These are phyloP conservation scores for Loriculus beryllinus DNA, from an alignment of 2,797 vertebrate genomes.

Conservation along the genomic window DNA sequence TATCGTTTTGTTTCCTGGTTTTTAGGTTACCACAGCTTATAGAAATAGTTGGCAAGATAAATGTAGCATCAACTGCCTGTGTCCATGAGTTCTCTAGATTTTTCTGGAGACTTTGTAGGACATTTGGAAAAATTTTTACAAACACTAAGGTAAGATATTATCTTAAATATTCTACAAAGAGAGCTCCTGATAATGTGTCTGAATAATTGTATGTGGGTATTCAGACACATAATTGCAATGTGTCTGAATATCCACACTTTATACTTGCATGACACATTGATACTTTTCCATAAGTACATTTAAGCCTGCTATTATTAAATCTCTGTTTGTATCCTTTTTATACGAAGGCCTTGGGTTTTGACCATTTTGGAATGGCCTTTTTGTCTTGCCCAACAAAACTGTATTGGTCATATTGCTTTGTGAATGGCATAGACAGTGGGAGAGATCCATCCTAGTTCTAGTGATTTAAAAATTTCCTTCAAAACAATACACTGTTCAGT, in stretches of 20 bases:
- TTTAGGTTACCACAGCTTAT: constrained; percentile 92
- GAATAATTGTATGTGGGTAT: too few relatives aligned
- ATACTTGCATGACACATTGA: background rate
- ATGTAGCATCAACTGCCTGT: constrained; percentile 92
- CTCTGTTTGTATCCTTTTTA: background rate
- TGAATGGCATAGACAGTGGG: background rate
- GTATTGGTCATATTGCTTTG: background rate
- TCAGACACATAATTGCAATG: rapidly evolving
- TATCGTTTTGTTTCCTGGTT: constrained; percentile 20
- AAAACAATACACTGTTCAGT: background rate
- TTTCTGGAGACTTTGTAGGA: constrained; percentile 98
- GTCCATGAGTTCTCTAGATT: constrained; percentile 98
- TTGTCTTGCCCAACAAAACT: background rate
- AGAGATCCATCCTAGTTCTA: background rate
- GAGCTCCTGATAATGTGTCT: background rate
- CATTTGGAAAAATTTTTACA: constrained; percentile 98
- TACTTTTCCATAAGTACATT: background rate
- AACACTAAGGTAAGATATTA: constrained; percentile 87
- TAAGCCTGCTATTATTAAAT: background rate
- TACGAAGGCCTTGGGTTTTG: background rate
- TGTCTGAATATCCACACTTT: background rate
- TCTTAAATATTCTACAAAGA: background rate
- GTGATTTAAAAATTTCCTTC: background rate
- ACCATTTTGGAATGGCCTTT: background rate
- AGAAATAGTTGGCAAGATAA: constrained; percentile 95